A percentile compares a stretch with the other conserved stretches of the same genome.
Evolutionary conservation across 2,113 vertebrate species (phyloP).

Genomic region (Pycnonotus jocosus): DNA sequence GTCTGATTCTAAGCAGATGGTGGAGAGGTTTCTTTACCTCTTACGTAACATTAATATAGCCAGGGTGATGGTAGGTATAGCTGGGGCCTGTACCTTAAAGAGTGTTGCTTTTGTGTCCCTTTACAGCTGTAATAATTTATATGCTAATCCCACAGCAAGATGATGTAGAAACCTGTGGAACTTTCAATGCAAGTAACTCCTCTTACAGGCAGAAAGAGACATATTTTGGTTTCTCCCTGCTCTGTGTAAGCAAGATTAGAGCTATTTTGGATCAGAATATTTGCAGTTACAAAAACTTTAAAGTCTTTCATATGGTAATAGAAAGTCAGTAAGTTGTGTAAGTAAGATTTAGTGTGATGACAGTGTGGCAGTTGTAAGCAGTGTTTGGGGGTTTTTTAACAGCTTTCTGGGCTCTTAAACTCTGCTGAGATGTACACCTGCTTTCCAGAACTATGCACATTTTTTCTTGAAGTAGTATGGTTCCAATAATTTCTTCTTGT

Average conservation of each 20-base stretch:
- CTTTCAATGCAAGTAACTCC: not conserved
- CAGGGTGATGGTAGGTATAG: not conserved
- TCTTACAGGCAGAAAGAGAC: not conserved
- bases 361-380: not conserved
- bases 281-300: slow-evolving; percentile 27
- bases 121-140: not conserved
- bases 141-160: not conserved
- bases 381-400: not conserved
- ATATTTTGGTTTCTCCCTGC: not conserved
- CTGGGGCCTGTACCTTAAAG: not conserved
- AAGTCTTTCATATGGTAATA: not conserved
- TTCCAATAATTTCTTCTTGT: not conserved
- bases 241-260: not conserved
- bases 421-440: not conserved
- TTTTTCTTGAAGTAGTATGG: not conserved
- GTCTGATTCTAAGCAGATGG: not conserved
- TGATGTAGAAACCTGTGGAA: not conserved
- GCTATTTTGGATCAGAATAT: slow-evolving; percentile 1
- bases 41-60: accelerated
- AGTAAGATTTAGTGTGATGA: slow-evolving; percentile 10
- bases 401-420: not conserved
- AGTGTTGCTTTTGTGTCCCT: not conserved
- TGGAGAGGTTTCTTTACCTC: not conserved
- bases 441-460: not conserved
- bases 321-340: slow-evolving; percentile 1